These are phyloP conservation scores for Piaya cayana DNA, from an alignment of 2,113 vertebrate species.

Conservation along the genomic window DNA sequence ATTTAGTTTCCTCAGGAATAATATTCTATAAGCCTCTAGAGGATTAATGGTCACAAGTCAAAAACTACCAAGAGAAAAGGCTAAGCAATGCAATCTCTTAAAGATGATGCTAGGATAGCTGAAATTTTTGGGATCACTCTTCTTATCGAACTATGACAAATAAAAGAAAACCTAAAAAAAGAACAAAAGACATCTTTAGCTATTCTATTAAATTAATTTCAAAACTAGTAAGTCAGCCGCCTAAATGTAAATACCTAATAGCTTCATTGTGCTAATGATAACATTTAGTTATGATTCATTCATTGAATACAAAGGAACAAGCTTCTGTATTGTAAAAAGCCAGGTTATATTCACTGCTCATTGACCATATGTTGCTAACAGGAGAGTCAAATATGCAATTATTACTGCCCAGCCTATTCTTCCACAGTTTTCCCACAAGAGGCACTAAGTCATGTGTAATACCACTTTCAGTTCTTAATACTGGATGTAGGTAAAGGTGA, in stretches of 20 bases:
- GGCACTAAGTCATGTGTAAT: not conserved
- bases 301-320: not conserved
- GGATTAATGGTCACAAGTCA: not conserved
- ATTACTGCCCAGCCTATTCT: not conserved
- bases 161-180: not conserved
- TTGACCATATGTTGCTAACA: not conserved
- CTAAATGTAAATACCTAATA: not conserved
- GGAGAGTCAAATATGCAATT: not conserved
- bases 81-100: not conserved
- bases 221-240: not conserved
- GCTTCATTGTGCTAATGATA: not conserved
- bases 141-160: not conserved
- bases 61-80: not conserved
- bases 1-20: not conserved
- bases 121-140: not conserved
- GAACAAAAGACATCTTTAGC: not conserved
- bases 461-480: not conserved
- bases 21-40: not conserved
- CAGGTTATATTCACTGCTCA: not conserved
- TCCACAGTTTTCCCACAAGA: not conserved
- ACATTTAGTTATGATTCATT: not conserved
- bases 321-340: not conserved
- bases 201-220: not conserved
- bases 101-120: not conserved
- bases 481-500: not conserved